Evolutionary conservation across 2,113 vertebrate genomes (phyloP).

Genomic region (Speoplatyrhinus poulsoni): DNA sequence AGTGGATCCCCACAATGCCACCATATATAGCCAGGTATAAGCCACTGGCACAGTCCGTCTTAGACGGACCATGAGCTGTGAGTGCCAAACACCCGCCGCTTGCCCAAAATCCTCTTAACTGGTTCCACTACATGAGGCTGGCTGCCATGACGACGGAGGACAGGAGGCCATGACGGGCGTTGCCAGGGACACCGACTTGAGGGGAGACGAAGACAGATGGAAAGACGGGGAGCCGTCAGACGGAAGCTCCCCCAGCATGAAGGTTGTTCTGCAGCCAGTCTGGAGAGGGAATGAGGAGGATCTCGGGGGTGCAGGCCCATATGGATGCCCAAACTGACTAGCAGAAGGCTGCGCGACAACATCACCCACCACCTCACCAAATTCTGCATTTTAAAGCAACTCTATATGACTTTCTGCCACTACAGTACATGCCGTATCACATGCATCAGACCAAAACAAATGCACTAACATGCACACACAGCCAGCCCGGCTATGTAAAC

Average conservation of each 20-base stretch:
- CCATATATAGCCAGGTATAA: slow-evolving; percentile 19
- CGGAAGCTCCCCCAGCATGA: slow-evolving; percentile 32
- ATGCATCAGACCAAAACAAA: too few relatives aligned
- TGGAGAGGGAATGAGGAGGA: neutral
- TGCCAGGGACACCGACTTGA: slow-evolving; percentile 47
- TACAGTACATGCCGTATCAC: too few relatives aligned
- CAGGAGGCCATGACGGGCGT: slow-evolving; percentile 22
- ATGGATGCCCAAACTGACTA: too few relatives aligned
- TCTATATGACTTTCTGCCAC: too few relatives aligned
- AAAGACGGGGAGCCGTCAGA: slow-evolving; percentile 4
- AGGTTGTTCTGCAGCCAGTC: slow-evolving; percentile 9
- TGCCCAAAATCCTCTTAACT: slow-evolving; percentile 55
- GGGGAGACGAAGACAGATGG: slow-evolving; percentile 33
- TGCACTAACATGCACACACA: too few relatives aligned
- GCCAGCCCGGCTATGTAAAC: neutral
- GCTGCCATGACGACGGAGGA: slow-evolving; percentile 34
- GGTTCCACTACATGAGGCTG: slow-evolving; percentile 42
- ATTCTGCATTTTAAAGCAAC: too few relatives aligned
- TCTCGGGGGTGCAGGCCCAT: too few relatives aligned
- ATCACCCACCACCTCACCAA: too few relatives aligned
- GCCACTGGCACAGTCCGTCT: slow-evolving; percentile 41
- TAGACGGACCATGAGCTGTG: slow-evolving; percentile 22
- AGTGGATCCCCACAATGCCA: neutral
- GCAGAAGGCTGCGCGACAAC: too few relatives aligned
- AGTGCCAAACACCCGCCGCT: slow-evolving; percentile 40